phyloP scores from a whole-genome alignment of 2,113 vertebrate species.

The Tretioscincus oriximinensis region DNA sequence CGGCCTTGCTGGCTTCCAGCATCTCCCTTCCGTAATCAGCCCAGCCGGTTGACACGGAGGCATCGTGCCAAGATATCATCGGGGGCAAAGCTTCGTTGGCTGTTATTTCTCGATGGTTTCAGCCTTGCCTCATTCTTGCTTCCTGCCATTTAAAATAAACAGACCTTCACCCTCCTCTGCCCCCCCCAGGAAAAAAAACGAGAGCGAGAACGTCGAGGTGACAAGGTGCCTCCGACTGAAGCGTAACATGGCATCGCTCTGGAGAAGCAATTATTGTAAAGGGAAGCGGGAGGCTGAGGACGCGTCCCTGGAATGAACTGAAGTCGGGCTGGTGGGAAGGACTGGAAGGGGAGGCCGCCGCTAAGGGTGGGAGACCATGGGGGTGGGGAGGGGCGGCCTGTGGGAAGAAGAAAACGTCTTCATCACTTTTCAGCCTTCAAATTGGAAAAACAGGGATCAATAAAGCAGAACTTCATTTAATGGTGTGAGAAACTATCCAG shows the following conservation, averaged over 20 bases:
- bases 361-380: not conserved
- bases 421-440: conserved; percentile 70
- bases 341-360: no score
- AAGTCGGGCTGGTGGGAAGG: not conserved
- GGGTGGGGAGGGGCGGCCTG: conserved; percentile 30
- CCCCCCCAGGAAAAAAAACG: not conserved
- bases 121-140: conserved; percentile 27
- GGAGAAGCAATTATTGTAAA: conserved; percentile 64
- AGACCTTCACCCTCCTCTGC: not conserved
- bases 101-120: conserved; percentile 40
- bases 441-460: conserved; percentile 74
- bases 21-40: not conserved
- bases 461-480: conserved; percentile 74
- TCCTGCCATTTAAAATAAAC: conserved; percentile 20
- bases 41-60: not conserved
- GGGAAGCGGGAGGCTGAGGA: conserved; percentile 53
- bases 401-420: conserved; percentile 69
- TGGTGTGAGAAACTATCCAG: conserved; percentile 71
- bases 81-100: conserved; percentile 28
- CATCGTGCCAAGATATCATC: not conserved
- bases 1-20: not conserved
- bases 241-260: conserved; percentile 36
- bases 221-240: not conserved
- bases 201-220: not conserved
- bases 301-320: conserved; percentile 66